These are phyloP conservation scores for Platyscapa corneri DNA, from an alignment of 1,140 invertebrate genomes.

Conservation along the genomic window DNA sequence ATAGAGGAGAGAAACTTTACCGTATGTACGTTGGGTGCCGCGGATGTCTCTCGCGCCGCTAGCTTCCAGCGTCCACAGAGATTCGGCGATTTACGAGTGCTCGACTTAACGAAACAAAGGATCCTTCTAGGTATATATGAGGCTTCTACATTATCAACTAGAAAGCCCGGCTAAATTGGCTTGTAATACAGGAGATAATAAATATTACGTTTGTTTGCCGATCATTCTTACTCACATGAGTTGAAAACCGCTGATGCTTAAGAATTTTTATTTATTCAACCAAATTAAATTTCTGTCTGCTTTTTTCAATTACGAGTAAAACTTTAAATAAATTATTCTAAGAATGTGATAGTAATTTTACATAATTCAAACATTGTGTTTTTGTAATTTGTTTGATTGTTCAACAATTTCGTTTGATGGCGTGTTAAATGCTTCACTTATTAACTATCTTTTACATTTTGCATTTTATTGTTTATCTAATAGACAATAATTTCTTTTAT, in stretches of 20 bases:
- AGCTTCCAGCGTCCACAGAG: constrained; percentile 24
- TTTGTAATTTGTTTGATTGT: too few species aligned
- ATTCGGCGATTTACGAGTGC: constrained; percentile 43
- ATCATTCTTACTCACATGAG: background rate
- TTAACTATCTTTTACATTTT: too few species aligned
- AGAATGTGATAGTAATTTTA: too few species aligned
- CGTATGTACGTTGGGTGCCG: background rate
- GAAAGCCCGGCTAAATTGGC: constrained; percentile 35
- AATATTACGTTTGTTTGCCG: constrained; percentile 6
- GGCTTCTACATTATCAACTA: constrained; percentile 25
- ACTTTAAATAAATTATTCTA: too few species aligned
- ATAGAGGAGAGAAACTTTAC: constrained; percentile 26
- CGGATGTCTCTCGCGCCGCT: constrained; percentile 11
- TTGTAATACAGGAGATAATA: constrained; percentile 33
- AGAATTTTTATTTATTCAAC: background rate
- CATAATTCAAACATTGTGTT: too few species aligned
- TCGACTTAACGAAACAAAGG: constrained; percentile 38
- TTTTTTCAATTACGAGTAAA: too few species aligned
- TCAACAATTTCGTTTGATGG: too few species aligned
- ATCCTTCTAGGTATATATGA: background rate
- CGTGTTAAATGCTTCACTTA: too few species aligned
- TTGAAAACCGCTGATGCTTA: background rate
- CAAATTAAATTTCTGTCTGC: too few species aligned
- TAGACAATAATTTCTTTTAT: too few species aligned
- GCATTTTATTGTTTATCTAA: too few species aligned